Conservation (phyloP, 1,140 invertebrate species). For the Conus betulinus region DNA sequence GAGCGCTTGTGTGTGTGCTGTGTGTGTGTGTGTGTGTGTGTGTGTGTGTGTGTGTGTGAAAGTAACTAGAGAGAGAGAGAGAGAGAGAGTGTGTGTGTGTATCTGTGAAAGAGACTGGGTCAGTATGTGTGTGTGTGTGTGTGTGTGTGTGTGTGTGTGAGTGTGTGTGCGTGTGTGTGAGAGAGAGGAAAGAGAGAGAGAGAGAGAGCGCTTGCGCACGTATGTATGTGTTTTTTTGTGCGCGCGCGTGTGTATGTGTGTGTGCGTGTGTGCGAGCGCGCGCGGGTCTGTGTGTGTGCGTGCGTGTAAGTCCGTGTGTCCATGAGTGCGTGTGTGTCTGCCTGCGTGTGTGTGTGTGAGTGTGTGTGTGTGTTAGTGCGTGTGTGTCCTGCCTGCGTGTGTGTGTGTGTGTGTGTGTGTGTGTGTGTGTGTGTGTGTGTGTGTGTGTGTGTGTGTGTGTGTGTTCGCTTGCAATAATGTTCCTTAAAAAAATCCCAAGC, state of each 20-base stretch:
- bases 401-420: background rate
- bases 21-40: too few relatives aligned
- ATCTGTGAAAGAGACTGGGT: background rate
- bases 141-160: too few relatives aligned
- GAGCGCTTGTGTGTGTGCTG: too few relatives aligned
- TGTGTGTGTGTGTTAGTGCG: too few relatives aligned
- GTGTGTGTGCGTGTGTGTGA: too few relatives aligned
- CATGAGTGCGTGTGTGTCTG: background rate
- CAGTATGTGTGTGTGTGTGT: too few relatives aligned
- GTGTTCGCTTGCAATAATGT: background rate
- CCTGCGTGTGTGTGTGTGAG: background rate
- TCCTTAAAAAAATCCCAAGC: too few relatives aligned
- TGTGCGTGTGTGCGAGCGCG: background rate
- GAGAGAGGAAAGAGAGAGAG: background rate
- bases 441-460: background rate
- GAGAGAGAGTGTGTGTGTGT: too few relatives aligned
- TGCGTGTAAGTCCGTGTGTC: background rate
- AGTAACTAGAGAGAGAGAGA: background rate
- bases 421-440: background rate
- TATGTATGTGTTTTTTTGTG: too few relatives aligned
- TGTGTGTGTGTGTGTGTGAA: too few relatives aligned
- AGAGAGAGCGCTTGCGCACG: too few relatives aligned
- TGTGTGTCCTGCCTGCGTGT: background rate
- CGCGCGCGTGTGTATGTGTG: background rate
- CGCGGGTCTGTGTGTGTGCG: constrained; percentile 5